Percentiles rank a stretch among this genome's conserved stretches.
Evolutionary conservation across 2,888 invertebrate genomes (phyloP).

Genomic region (Marasmarcha lunaedactyla): DNA sequence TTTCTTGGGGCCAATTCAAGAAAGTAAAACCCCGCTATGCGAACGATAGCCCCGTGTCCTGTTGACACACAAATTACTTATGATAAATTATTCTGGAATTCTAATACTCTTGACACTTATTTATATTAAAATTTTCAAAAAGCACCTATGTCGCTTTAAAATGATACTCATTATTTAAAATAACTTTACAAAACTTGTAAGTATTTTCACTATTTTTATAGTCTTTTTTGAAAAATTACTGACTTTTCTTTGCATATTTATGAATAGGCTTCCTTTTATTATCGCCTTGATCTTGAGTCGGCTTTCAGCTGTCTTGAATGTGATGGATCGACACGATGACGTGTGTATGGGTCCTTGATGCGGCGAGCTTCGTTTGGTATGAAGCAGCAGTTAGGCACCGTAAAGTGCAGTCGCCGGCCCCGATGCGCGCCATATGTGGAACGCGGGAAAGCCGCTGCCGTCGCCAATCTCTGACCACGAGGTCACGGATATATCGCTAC

Average conservation of each 20-base stretch:
- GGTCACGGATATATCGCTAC: conserved; percentile 1
- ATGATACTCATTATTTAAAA: too few species aligned
- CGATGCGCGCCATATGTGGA: conserved; percentile 34
- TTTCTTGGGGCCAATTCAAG: conserved; percentile 63
- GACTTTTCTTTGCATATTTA: too few species aligned
- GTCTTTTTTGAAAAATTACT: too few species aligned
- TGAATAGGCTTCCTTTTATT: too few species aligned
- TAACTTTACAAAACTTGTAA: too few species aligned
- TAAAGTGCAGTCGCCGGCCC: conserved; percentile 8
- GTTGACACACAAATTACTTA: conserved; percentile 59
- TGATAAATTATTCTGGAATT: conserved; percentile 53
- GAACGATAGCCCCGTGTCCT: conserved; percentile 60
- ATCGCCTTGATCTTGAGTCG: too few species aligned
- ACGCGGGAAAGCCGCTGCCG: conserved; percentile 45
- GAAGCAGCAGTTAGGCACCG: neutral
- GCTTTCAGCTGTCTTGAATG: too few species aligned
- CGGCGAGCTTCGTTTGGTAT: neutral
- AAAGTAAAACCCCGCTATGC: conserved; percentile 69
- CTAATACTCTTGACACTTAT: conserved; percentile 21
- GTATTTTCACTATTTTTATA: too few species aligned
- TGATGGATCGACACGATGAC: too few species aligned
- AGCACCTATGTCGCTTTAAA: neutral
- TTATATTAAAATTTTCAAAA: neutral
- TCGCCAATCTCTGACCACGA: conserved; percentile 3
- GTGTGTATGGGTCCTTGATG: too few species aligned